These are phyloP conservation scores for Ctenicera cuprea DNA, from an alignment of 2,888 invertebrate species.

Conservation along the genomic window DNA sequence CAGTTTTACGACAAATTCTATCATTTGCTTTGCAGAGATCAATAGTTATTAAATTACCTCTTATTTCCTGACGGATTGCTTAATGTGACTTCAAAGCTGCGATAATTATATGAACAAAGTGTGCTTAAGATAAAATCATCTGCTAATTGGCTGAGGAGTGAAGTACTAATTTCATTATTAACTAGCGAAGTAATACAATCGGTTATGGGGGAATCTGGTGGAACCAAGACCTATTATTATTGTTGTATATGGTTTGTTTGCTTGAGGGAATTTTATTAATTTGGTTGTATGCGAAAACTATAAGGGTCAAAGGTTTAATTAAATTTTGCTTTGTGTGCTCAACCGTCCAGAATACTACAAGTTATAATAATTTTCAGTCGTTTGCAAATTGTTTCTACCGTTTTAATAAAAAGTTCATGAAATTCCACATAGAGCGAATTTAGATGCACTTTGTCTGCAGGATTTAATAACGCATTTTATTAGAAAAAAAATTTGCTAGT, in stretches of 20 bases:
- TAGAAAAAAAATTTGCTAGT: neutral
- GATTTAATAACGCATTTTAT: neutral
- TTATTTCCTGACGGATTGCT: constrained; percentile 32
- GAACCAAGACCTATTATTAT: neutral
- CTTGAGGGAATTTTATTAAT: neutral
- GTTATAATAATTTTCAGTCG: constrained; percentile 1
- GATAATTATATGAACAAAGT: constrained; percentile 28
- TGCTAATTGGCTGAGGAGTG: constrained; percentile 24
- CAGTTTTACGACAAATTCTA: constrained; percentile 41
- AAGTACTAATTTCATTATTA: constrained; percentile 25
- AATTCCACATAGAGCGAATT: neutral
- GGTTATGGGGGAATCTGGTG: neutral
- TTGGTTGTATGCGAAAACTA: neutral
- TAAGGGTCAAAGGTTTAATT: neutral
- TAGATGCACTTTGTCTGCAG: neutral
- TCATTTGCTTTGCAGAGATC: constrained; percentile 41
- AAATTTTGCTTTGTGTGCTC: neutral
- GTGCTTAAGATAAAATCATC: constrained; percentile 28
- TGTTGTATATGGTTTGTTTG: neutral
- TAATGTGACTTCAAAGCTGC: constrained; percentile 34
- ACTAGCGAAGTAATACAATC: neutral
- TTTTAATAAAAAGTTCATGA: constrained; percentile 6
- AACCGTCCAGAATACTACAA: neutral
- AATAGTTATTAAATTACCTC: constrained; percentile 42
- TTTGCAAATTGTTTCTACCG: neutral